Evolutionary conservation across 2,888 invertebrate species (phyloP), one percentile per base, ranked within the genome.

Genomic region (Drosophila cracens): DNA sequence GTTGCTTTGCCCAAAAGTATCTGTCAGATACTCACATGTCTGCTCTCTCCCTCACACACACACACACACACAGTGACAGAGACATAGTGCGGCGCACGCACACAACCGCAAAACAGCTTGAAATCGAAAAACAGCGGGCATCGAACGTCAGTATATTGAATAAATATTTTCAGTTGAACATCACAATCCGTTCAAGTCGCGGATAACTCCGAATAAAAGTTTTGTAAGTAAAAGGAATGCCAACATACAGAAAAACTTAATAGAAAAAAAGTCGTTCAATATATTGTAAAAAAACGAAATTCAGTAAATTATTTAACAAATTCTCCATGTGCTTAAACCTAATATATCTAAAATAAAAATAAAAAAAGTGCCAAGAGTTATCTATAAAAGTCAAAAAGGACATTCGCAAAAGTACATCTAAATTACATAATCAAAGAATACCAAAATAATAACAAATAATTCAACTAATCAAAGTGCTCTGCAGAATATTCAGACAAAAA

Each of bases 111-210:
- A 79, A 77, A 76, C 58, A 71, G 81, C 75, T 80, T 74, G 81
- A 78, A 81, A 87, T 86, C 87, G 88, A 87, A 81, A 83, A 87
- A 79, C 76, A 72, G 81, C 90, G 79, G 76, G 91, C 90, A 87
- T 90, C 85, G 91, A 90, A 90, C 91, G 92, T 89, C 91, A 91
- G 89, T 92, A 91, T 91, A 90, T 92, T 92, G 90, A 91, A 91
- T 91, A 92, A 92, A 92, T 92, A 92, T 92, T 92, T 93, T 93
- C 92, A 93, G 93, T 93, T 93, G 93, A 93, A 93, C 93, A 93
- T 93, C 93, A 93, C 93, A 93, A 93, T 93, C 93, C 93, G 93
- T 93, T 93, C 93, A 93, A 93, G 93, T 93, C 93, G 93, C 93
- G 93, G 93, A 93, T 93, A 93, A 92, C 92, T 93, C 92, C 91